These are phyloP conservation scores for Tyrophagus putrescentiae DNA, from an alignment of 1,140 invertebrate genomes.

Conservation along the genomic window DNA sequence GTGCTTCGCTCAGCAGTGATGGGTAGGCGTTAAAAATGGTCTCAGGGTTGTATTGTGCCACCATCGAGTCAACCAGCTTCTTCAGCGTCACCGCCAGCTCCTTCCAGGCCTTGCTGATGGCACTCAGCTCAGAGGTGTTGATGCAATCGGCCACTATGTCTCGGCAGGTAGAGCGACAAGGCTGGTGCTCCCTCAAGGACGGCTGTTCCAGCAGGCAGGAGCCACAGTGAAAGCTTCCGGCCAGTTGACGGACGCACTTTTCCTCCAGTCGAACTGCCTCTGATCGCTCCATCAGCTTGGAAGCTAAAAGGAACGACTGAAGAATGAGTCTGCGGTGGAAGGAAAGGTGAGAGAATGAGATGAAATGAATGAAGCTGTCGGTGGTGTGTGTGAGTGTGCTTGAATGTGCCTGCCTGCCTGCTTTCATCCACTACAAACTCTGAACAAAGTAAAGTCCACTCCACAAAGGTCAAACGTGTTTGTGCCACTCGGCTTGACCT, in stretches of 20 bases:
- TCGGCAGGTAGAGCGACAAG: background rate
- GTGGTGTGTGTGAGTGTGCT: no score
- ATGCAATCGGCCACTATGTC: background rate
- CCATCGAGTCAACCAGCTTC: background rate
- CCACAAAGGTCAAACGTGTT: slow-evolving; percentile 10
- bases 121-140: background rate
- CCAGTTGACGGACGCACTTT: background rate
- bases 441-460: no score
- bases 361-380: slow-evolving; percentile 10
- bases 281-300: background rate
- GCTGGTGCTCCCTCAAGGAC: no score
- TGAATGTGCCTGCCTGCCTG: no score
- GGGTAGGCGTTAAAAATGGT: background rate
- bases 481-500: slow-evolving; percentile 12
- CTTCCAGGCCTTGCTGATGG: background rate
- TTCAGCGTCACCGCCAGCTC: background rate
- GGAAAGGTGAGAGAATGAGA: background rate
- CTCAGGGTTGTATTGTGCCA: background rate
- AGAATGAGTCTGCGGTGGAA: slow-evolving; percentile 2
- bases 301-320: background rate
- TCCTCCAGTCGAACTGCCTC: background rate
- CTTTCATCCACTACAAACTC: no score
- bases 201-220: no score
- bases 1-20: background rate
- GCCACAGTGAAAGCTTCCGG: background rate